Evolutionary conservation across 2,113 vertebrate genomes (phyloP), one percentile per base, ranked within the genome.

Genomic region (Coptodon bakossiorum): DNA sequence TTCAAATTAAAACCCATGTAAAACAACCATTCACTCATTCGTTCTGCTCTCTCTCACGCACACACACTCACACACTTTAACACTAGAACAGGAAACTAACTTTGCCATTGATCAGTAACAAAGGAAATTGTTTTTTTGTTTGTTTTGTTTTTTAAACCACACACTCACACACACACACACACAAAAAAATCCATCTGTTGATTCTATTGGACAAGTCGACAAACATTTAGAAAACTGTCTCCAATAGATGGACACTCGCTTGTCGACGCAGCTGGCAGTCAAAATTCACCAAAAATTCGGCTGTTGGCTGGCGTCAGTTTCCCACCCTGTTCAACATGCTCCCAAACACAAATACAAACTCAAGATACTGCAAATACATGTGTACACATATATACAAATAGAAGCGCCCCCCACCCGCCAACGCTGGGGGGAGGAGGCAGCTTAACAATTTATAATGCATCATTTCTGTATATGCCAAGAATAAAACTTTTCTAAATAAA

Each of bases 401-500:
- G 95, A 92, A 91, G 92, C 88, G 9, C 80, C 91, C 91, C 94
- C 84, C 73, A 17, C 29, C 59, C 5, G 2, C 43, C 87, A 82
- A 91, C 82, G 24, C 86, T 5, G 82, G 66, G 88, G 91, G 66
- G 87, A 61, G 88, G 85, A 86, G 90, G 82, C 86, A 45, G 91
- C 91, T 93, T 90, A 90, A 93, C 88, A 90, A 94, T 96, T 96
- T 95, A 96, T 96, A 96, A 96, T 96, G 95, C 95, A 96, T 96
- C 84, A 90, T 96, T 96, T 96, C 95, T 96, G 94, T 96, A 97
- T 96, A 96, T 95, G 96, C 89, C 95, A 96, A 96, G 96, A 96
- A 97, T 96, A 97, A 97, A 97, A 96, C 91, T 95, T 95, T 95
- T 96, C 96, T 96, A 96, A 96, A 96, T 96, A 97, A 97, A 97